Evolutionary conservation across 2,888 invertebrate species (phyloP).

Genomic region (Aphrophora alni): DNA sequence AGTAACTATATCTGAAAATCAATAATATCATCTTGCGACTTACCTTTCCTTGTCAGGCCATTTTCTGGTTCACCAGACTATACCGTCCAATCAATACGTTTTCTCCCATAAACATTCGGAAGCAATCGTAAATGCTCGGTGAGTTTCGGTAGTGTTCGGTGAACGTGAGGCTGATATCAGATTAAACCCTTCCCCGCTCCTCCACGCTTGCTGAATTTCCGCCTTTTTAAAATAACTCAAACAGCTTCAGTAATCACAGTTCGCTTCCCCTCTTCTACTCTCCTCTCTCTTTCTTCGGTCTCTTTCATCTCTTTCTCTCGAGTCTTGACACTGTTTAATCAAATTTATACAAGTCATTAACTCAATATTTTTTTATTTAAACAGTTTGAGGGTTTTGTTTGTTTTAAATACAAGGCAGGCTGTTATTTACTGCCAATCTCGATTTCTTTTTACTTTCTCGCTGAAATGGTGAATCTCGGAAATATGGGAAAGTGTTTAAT

Average conservation of each 20-base stretch:
- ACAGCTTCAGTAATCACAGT: not conserved
- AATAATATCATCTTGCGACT: not conserved
- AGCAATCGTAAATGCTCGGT: slow-evolving; percentile 39
- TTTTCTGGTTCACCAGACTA: not conserved
- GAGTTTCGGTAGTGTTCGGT: slow-evolving; percentile 2
- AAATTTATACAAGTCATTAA: not conserved
- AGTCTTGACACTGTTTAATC: not conserved
- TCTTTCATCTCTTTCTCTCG: not conserved
- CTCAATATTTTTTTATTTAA: not conserved
- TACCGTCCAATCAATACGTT: slow-evolving; percentile 46
- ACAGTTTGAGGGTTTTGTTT: not conserved
- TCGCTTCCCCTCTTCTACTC: not conserved
- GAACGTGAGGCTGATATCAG: not conserved
- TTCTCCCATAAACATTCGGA: slow-evolving; percentile 48
- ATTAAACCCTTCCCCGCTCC: not conserved
- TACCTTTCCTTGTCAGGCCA: not conserved
- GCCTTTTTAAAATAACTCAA: not conserved
- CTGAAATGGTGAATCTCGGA: too few species aligned
- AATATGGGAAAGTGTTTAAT: too few species aligned
- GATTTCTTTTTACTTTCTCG: too few species aligned
- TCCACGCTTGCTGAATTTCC: not conserved
- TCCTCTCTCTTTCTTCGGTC: too few species aligned
- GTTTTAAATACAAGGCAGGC: not conserved
- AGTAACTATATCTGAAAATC: too few species aligned
- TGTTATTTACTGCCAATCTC: not conserved